Evolutionary conservation across 35 echinoderm and acorn worm species (phyloP).

Genomic region (Ophiothrix spiculata): DNA sequence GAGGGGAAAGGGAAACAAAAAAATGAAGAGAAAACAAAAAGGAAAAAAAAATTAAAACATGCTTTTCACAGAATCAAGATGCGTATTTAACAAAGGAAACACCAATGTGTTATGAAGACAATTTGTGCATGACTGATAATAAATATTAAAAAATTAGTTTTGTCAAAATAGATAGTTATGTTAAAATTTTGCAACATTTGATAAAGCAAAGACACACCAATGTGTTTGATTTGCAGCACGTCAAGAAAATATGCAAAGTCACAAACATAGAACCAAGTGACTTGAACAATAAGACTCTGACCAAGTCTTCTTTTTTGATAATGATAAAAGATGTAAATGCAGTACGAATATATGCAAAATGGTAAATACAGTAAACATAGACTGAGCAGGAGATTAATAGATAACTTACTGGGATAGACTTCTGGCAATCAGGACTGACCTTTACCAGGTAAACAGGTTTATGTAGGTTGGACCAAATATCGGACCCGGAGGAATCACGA

Average conservation of each 20-base stretch:
- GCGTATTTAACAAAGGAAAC: background rate
- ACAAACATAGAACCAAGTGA: background rate
- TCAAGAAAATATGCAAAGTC: too few relatives aligned
- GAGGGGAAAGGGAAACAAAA: background rate
- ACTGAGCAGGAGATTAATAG: conserved; percentile 1
- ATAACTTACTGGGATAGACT: conserved; percentile 6
- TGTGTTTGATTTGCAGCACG: too few relatives aligned
- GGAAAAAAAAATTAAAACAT: background rate
- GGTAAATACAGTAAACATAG: background rate
- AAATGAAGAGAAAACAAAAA: conserved; percentile 6
- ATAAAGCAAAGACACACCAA: too few relatives aligned
- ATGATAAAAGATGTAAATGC: too few relatives aligned
- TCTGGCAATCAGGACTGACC: conserved; percentile 5
- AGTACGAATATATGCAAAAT: too few relatives aligned
- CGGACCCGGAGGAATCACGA: too few relatives aligned
- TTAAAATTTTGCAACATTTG: too few relatives aligned
- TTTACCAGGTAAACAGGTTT: background rate
- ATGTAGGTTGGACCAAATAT: too few relatives aligned
- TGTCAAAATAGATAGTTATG: too few relatives aligned
- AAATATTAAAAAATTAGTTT: too few relatives aligned
- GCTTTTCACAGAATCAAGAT: conserved; percentile 2
- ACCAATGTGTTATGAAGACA: background rate
- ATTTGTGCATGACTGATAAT: conserved; percentile 7
- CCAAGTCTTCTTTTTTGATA: background rate
- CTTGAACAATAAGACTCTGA: background rate